These are phyloP conservation scores for Zaprionus africanus DNA, from an alignment of 1,140 invertebrate genomes.

Conservation along the genomic window DNA sequence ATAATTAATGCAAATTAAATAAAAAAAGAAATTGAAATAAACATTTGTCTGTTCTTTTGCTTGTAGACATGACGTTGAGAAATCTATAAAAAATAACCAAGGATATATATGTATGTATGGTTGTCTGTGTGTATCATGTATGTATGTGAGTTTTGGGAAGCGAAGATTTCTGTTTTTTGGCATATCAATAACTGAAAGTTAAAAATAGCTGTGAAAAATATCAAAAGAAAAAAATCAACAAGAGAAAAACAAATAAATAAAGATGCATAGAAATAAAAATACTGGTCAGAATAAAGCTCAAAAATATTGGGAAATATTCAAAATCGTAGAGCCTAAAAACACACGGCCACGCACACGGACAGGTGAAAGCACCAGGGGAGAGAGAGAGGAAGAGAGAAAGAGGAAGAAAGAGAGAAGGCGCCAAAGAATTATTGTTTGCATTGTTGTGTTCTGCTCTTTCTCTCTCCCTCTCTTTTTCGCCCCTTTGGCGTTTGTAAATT, in stretches of 20 bases:
- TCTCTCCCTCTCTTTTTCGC: constrained; percentile 11
- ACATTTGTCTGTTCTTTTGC: constrained; percentile 39
- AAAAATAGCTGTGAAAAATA: constrained; percentile 68
- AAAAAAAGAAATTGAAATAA: constrained; percentile 4
- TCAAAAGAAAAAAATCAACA: constrained; percentile 48
- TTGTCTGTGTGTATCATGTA: neutral
- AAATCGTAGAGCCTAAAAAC: constrained; percentile 32
- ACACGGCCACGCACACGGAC: constrained; percentile 30
- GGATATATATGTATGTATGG: constrained; percentile 25
- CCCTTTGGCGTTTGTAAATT: constrained; percentile 39
- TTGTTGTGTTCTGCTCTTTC: neutral
- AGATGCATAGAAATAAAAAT: constrained; percentile 47
- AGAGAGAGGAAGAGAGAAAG: constrained; percentile 14
- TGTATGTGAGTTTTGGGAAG: constrained; percentile 44
- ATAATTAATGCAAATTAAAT: constrained; percentile 1
- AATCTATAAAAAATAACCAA: constrained; percentile 49
- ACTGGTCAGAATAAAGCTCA: constrained; percentile 57
- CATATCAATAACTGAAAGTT: constrained; percentile 81
- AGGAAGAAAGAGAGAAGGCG: neutral
- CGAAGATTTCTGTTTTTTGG: constrained; percentile 68
- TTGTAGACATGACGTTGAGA: constrained; percentile 62
- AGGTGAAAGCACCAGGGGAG: constrained; percentile 34
- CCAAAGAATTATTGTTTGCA: neutral
- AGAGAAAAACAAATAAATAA: constrained; percentile 30
- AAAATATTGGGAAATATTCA: constrained; percentile 71